Evolutionary conservation across 2,888 invertebrate species (phyloP), one percentile per base, ranked within the genome.

Genomic region (Acanthosepion esculentum): DNA sequence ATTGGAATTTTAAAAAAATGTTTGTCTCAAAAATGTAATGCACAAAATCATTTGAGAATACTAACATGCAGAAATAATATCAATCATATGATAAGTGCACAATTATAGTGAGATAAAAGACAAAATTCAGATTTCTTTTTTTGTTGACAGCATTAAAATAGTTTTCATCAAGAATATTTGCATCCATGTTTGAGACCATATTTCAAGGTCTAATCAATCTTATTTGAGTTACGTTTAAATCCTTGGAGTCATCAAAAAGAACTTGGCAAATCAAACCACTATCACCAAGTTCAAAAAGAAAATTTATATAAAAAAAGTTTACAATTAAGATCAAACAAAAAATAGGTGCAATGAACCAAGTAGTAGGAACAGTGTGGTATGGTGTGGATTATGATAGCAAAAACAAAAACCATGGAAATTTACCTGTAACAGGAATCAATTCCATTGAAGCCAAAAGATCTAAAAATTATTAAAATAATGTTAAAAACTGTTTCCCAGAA

Each of bases 361-460:
- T 78, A 78, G 78, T 78, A 78, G 78, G 10, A 78, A 78, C 78
- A 78, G 78, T 78, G 78, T 78, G 78, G 78, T 78, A 33, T 18
- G 78, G 78, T 78, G 78, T 78, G 78, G 78, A 78, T 78, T 78
- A 78, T 78, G 78, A 78, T 78, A 78, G 78, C 78, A 78, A 78
- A 78, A 78, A 78, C 78, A 78, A 78, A 78, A 93, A 93, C 93
- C 53, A 93, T 93, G 50, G 93, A 53, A 93, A 93, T 93, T 93
- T 93, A 93, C 93, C 93, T 93, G 93, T 93, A 93, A 93, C 93
- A 93, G 50, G 93, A 93, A 93, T 93, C 93, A 93, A 93, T 93
- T 93, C 93, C 93, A 93, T 93, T 93, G 50, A 93, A 93, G 48
- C 93, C 93, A 93, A 93, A 93, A 93, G 50, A 93, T 93, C 93